Evolutionary conservation across 2,888 invertebrate genomes (phyloP), one percentile per base, ranked within the genome.

Genomic region (Synergus umbraculus): DNA sequence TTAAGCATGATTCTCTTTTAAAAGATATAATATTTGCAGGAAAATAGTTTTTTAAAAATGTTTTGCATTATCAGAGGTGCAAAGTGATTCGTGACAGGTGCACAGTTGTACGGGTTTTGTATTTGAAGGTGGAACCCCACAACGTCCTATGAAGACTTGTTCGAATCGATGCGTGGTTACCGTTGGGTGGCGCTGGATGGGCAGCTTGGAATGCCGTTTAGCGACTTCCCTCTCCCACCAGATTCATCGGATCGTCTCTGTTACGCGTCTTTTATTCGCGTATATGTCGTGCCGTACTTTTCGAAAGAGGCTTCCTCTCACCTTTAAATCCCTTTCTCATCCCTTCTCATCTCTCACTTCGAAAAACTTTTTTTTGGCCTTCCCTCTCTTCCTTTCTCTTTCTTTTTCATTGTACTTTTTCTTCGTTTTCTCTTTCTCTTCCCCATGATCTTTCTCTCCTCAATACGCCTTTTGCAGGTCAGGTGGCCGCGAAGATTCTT

Each of bases 111-210:
- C n/a, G 37, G 37, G 54, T 54, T 73, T 49, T 49, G n/a, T 73
- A 54, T 37, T 49, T 73, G 29, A 73, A 37, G 37, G 37, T 69
- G 29, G 49, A 69, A 69, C 69, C 49, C 49, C 46, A 69, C 46
- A 49, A 29, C 46, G 49, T 46, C 69, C 69, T 49, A 69, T 69
- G 69, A 69, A 46, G 46, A 9, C 54, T n/a, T 58, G 54, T 58
- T 58, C 54, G 54, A 58, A 58, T 58, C 49, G 37, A 88, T 87
- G 89, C 89, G 89, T 88, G 89, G 91, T 91, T 92, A 91, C 91
- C 92, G 92, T 91, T 92, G 90, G 91, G 90, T 89, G 91, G 91
- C 90, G 90, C 87, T 90, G 90, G 90, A 90, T 89, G 89, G 87
- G 86, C 87, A 87, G 89, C 83, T 87, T 90, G 92, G 92, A 92